Base-by-base conservation (phyloP, 2,113 vertebrate genomes). In the Gymnorhina tibicen region DNA sequence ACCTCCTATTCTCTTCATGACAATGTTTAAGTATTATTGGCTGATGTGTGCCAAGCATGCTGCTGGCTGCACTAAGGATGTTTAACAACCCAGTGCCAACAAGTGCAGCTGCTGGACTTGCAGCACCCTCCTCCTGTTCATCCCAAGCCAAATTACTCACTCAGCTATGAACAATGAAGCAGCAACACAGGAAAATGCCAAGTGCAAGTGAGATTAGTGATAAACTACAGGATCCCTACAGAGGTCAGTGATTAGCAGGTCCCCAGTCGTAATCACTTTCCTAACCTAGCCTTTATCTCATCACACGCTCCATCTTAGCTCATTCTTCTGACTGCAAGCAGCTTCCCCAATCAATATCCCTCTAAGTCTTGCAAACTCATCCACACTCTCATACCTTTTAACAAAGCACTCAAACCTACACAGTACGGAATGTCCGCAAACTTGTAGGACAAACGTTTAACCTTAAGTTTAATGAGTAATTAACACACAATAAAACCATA, bases 101-200 rank as follows among this genome's bases (percentile, higher is more conserved):
- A 94, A 97, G 97, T 95, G 97, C 98, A 99, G 98, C 98, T 99
- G 98, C 98, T 97, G 97, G 97, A 97, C 97, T 97, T 83, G 95
- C 97, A 92, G 89, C 97, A 94, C 91, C 97, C 96, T 97, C 96
- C 91, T 94, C 92, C 95, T 88, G 91, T 81, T 95, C 97, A 94
- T 90, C 95, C 93, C 83, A 85, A 96, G 96, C 98, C 97, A 98
- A 98, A 97, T 97, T 96, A 98, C 93, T 97, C 96, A 95, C 97
- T 96, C 85, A 52, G 97, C 97, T 97, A 96, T 90, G 92, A 97
- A 97, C 96, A 97, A 97, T 85, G 95, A 95, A 89, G 94, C 87
- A 95, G 94, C 89, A 97, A 87, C 93, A 82, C 14, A 95, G 92
- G 91, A 93, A 98, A 97, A 97, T 50, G 94, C 94, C 96, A 97